Conservation (phyloP, 2,797 vertebrate species). For the Toxotes lorentzi region DNA sequence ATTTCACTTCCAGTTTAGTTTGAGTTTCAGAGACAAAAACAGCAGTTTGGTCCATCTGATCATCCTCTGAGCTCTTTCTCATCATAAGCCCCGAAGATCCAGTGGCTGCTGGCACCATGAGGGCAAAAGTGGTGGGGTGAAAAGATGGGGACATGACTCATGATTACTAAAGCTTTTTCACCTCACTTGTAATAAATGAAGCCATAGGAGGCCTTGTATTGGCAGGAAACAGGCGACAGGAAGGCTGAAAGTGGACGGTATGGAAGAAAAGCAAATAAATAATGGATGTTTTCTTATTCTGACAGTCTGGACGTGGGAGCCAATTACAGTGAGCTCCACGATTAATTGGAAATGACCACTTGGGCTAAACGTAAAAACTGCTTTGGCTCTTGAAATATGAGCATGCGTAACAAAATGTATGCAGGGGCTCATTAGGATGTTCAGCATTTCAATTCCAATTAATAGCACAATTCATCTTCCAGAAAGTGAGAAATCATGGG, state of each 20-base stretch:
- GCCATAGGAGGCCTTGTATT: conserved; percentile 36
- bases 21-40: conserved; percentile 2
- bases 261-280: conserved; percentile 41
- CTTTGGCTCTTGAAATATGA: conserved; percentile 53
- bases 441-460: conserved; percentile 70
- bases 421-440: conserved; percentile 62
- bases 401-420: conserved; percentile 47
- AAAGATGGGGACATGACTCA: conserved; percentile 60
- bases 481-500: conserved; percentile 50
- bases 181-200: conserved; percentile 53
- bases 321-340: conserved; percentile 48
- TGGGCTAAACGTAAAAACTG: conserved; percentile 47
- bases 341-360: conserved; percentile 69
- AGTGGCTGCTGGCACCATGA: conserved; percentile 11
- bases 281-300: conserved; percentile 41
- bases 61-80: conserved; percentile 12
- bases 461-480: conserved; percentile 68
- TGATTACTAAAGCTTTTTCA: conserved; percentile 53
- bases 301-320: conserved; percentile 40
- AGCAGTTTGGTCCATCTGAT: not conserved
- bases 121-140: conserved; percentile 23
- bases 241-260: conserved; percentile 37
- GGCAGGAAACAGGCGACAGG: conserved; percentile 41
- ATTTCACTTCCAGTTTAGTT: not conserved
- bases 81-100: conserved; percentile 21